Percentiles rank a stretch among this genome's conserved stretches.
Conservation (phyloP, 2,888 invertebrate genomes). For the Aphrophora alni region DNA sequence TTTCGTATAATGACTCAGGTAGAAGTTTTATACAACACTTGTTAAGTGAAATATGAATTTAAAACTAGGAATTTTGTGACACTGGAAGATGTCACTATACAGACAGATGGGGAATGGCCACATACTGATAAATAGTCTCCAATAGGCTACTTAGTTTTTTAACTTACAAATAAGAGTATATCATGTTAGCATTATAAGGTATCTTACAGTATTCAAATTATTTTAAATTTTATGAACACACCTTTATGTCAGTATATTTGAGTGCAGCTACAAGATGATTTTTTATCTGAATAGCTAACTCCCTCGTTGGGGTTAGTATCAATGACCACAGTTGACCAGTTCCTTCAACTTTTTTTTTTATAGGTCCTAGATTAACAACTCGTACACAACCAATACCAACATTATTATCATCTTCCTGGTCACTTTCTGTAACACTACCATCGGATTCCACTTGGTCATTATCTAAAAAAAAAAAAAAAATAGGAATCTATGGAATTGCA, state of each 20-base stretch:
- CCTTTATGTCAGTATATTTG: conserved; percentile 77
- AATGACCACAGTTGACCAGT: conserved; percentile 70
- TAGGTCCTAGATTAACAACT: conserved; percentile 40
- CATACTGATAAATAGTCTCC: too few relatives aligned
- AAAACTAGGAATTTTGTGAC: too few relatives aligned
- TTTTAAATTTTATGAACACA: conserved; percentile 51
- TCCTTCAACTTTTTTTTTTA: conserved; percentile 28
- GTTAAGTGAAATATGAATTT: too few relatives aligned
- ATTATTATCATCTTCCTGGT: conserved; percentile 42
- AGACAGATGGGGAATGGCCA: too few relatives aligned
- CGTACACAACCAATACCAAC: conserved; percentile 62
- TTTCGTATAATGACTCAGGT: too few relatives aligned
- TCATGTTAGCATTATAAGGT: too few relatives aligned
- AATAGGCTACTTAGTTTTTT: too few relatives aligned
- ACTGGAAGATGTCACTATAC: too few relatives aligned
- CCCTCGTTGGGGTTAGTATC: conserved; percentile 94
- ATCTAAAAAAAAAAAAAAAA: neutral
- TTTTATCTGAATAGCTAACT: conserved; percentile 93
- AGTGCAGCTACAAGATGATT: conserved; percentile 81
- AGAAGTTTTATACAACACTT: too few relatives aligned
- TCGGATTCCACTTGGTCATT: conserved; percentile 38
- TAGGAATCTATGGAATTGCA: too few relatives aligned
- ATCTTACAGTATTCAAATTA: too few relatives aligned
- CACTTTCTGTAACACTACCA: conserved; percentile 42
- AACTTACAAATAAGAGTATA: too few relatives aligned